Evolutionary conservation across 1,140 invertebrate species (phyloP), one percentile per base, ranked within the genome.

Genomic region (Trachymyrmex septentrionalis): DNA sequence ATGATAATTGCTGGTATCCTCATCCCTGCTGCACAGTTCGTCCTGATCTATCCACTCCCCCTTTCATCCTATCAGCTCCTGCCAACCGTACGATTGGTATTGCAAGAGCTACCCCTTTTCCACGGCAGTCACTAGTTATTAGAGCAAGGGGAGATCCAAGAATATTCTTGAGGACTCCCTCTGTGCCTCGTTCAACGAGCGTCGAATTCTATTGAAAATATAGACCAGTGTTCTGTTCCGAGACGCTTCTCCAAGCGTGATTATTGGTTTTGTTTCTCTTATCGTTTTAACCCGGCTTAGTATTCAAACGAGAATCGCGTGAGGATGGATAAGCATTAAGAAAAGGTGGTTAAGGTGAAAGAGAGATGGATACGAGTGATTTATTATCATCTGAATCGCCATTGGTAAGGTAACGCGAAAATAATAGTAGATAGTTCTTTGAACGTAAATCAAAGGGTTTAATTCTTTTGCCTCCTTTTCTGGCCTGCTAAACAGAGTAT

Each of bases 1-100:
- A 92, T 92, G 86, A 93, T 94, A 93, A 93, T 93, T 94, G 92
- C 89, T 89, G 67, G 80, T 86, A 87, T 66, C 84, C 78, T 85
- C 87, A 89, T 73, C 38, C 71, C 85, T 88, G 73, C 88, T 90
- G 73, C 86, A 61, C 82, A 21, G 78, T 73, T 82, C 80, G 44
- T 84, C 88, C 69, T 66, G 85, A 59, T 75, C 87, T 86, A 81
- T 78, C 80, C 63, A 50, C 38, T 67, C 6, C 27, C 21, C 14
- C 55, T 38, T 55, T 73, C 30, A 14, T 24, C 61, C 69, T 84
- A 84, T 84, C 80, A 63, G 9, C 69, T 34, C 6, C 27, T 19
- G 19, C 59, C 19, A 53, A 7, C 44, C 55, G 55, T 72, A 16
- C 30, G 48, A 59, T 86, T 69, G 85, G 30, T 9, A 86, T 61